Evolutionary conservation across 2,888 invertebrate species (phyloP).

Genomic region (Drosophila fulvimacula): DNA sequence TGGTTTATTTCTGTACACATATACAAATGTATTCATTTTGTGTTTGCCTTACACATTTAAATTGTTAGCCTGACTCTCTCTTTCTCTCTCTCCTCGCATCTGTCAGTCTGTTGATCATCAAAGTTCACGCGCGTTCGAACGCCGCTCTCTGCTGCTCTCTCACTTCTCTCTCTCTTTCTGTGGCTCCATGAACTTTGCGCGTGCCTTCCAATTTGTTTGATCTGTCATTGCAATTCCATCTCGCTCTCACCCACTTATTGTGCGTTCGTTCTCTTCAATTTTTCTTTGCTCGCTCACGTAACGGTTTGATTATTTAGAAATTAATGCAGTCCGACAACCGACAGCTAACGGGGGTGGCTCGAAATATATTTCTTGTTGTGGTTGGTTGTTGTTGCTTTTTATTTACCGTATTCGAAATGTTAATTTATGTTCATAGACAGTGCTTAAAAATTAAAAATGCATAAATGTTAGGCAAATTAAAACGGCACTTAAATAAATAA

Average conservation of each 20-base stretch:
- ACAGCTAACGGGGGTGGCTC: background rate
- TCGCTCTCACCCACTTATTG: conserved; percentile 13
- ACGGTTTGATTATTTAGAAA: conserved; percentile 43
- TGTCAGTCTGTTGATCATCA: conserved; percentile 27
- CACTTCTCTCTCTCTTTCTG: conserved; percentile 2
- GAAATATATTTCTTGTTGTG: conserved; percentile 10
- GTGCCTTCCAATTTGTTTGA: conserved; percentile 55
- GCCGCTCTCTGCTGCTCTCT: conserved; percentile 10
- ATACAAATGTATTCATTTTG: conserved; percentile 50
- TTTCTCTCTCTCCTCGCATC: conserved; percentile 2
- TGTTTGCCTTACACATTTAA: conserved; percentile 71
- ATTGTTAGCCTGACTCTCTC: conserved; percentile 23
- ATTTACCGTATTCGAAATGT: conserved; percentile 7
- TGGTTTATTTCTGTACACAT: conserved; percentile 65
- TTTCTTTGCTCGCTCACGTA: conserved; percentile 22
- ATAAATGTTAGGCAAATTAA: conserved; percentile 37
- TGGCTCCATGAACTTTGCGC: conserved; percentile 50
- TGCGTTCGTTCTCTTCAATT: conserved; percentile 2
- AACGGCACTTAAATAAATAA: conserved; percentile 24
- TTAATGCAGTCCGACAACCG: conserved; percentile 34
- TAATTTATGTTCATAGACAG: conserved; percentile 32
- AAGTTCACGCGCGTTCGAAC: conserved; percentile 16
- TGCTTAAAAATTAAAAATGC: conserved; percentile 27
- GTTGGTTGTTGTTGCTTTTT: conserved; percentile 8
- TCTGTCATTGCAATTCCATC: conserved; percentile 49